Percentiles rank a stretch among this genome's conserved stretches.
These are phyloP conservation scores for Distichodus sexfasciatus DNA, from an alignment of 2,797 vertebrate genomes.

Conservation along the genomic window DNA sequence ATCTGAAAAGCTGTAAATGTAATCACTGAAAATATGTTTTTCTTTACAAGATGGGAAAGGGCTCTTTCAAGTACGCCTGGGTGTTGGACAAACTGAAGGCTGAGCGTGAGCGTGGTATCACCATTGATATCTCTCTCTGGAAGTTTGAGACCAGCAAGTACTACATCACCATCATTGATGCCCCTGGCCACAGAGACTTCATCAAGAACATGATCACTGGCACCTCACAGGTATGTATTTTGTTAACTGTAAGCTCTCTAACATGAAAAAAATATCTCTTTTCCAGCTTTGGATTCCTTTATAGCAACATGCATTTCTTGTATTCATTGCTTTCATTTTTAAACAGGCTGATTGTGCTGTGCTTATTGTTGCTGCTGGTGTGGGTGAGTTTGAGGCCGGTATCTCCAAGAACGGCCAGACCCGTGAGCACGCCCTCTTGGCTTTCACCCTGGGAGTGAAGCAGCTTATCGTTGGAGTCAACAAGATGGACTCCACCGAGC, in stretches of 20 bases:
- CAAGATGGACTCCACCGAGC: conserved; percentile 84
- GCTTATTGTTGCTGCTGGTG: conserved; percentile 77
- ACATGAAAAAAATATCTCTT: too few relatives aligned
- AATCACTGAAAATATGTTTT: background rate
- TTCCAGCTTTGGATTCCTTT: background rate
- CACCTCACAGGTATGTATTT: conserved; percentile 76
- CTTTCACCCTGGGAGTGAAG: conserved; percentile 78
- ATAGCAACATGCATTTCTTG: background rate
- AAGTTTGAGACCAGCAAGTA: conserved; percentile 79
- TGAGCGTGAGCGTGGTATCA: conserved; percentile 79
- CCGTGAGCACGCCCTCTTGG: conserved; percentile 78
- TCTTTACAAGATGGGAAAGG: conserved; percentile 76
- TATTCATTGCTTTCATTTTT: background rate
- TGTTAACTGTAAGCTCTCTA: too few relatives aligned
- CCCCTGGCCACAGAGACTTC: conserved; percentile 80
- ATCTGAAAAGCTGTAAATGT: too few relatives aligned
- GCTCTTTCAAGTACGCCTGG: conserved; percentile 83
- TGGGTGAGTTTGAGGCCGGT: conserved; percentile 80
- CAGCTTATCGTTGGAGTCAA: conserved; percentile 79
- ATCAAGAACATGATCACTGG: conserved; percentile 88
- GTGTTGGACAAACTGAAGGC: conserved; percentile 82
- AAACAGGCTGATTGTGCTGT: conserved; percentile 78
- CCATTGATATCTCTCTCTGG: conserved; percentile 82
- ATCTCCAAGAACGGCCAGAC: conserved; percentile 83
- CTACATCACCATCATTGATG: conserved; percentile 80